A percentile compares a stretch with the other conserved stretches of the same genome.
Evolutionary conservation across 2,113 vertebrate species (phyloP).

Genomic region (Dryoscopus gambensis): DNA sequence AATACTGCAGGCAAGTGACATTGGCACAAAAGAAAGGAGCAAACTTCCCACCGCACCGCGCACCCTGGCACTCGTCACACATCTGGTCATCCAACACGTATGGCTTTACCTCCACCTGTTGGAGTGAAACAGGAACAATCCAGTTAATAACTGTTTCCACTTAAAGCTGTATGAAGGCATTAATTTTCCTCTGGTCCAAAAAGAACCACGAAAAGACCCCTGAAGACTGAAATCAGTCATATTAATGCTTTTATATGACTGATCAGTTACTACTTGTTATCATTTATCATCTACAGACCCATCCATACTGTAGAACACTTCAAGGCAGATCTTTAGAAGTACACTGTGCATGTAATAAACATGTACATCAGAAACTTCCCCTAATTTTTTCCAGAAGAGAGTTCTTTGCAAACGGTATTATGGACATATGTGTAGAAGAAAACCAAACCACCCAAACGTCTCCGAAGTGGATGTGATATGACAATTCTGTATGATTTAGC

Average conservation of each 20-base stretch:
- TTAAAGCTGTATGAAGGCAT: rapidly evolving
- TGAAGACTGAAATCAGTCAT: background rate
- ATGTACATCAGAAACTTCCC: background rate
- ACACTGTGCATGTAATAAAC: background rate
- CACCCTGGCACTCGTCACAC: constrained; percentile 96
- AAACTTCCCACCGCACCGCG: constrained; percentile 93
- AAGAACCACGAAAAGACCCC: rapidly evolving
- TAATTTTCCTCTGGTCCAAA: background rate
- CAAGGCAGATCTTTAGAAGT: background rate
- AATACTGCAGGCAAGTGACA: constrained; percentile 99
- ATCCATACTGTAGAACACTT: background rate
- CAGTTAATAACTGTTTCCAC: background rate
- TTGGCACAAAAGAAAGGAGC: constrained; percentile 98
- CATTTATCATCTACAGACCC: background rate
- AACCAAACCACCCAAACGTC: background rate
- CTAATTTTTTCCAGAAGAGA: background rate
- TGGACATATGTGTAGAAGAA: background rate
- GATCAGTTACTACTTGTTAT: background rate
- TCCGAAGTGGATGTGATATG: background rate
- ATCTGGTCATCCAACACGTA: constrained; percentile 98
- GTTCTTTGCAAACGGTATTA: background rate
- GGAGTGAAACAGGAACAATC: background rate
- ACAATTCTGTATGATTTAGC: background rate
- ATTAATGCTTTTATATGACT: background rate
- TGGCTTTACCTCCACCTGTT: constrained; percentile 97